Evolutionary conservation across 2,113 vertebrate species (phyloP), one percentile per base, ranked within the genome.

Genomic region (Sigmodon hispidus): DNA sequence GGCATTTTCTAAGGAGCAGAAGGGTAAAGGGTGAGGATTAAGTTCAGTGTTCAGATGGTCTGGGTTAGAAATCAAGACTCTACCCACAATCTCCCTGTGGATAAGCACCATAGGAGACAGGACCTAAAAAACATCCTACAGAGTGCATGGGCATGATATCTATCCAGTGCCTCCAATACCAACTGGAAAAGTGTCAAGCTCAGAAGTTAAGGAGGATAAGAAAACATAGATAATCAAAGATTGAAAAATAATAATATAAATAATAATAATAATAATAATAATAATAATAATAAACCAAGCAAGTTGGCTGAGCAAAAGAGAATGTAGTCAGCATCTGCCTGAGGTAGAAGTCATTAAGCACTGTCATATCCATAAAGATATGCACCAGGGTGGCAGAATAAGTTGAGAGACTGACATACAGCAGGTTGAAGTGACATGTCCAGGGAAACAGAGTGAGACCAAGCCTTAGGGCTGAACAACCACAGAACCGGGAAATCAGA

Each of bases 231-330:
- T 17, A 65, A 81, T 36, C 21, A 88, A 84, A 69, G 57, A 55
- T 7, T 75, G 57, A 89, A n/a, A n/a, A n/a, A 24, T 72, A 70
- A n/a, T 55, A 52, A 86, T n/a, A n/a, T n/a, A n/a, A n/a, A n/a
- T n/a, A n/a, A n/a, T n/a, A n/a, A n/a, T n/a, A n/a, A n/a, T n/a
- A n/a, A n/a, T n/a, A n/a, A n/a, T n/a, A n/a, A n/a, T n/a, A n/a
- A n/a, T n/a, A n/a, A n/a, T n/a, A n/a, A n/a, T n/a, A n/a, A n/a
- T n/a, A n/a, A n/a, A n/a, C n/a, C n/a, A n/a, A 80, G 13, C 48
- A 67, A 87, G 13, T 75, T 81, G 81, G n/a, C 52, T 57, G 40
- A 86, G 63, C 91, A 70, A 16, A 70, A 89, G 63, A 70, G 72
- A 40, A 0, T 48, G n/a, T 16, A 15, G 12, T 34, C 1, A 0